phyloP scores from a whole-genome alignment of 2,113 vertebrate genomes.

The Xenotilapia caudafasciata region DNA sequence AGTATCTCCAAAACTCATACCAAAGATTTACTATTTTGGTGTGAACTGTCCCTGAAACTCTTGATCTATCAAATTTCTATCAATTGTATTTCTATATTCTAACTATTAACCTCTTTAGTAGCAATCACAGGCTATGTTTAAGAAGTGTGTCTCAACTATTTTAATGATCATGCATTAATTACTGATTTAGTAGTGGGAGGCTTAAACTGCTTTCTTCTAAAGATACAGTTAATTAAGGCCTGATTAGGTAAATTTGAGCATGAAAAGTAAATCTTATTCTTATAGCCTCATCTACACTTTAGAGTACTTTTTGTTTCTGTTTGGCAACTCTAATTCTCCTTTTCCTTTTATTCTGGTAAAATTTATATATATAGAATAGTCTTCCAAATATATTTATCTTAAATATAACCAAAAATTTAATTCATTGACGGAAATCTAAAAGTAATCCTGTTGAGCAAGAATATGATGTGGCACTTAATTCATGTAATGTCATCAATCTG shows the following conservation, averaged over 20 bases:
- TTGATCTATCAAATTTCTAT: neutral
- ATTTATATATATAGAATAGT: neutral
- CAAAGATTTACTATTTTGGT: neutral
- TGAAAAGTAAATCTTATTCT: neutral
- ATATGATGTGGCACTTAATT: neutral
- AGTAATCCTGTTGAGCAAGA: neutral
- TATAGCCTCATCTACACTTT: neutral
- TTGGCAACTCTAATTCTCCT: neutral
- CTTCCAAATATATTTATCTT: neutral
- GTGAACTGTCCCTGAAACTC: neutral
- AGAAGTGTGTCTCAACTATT: neutral
- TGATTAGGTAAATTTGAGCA: neutral
- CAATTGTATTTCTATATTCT: neutral
- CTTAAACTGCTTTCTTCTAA: neutral
- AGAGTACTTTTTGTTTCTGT: neutral
- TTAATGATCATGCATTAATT: neutral
- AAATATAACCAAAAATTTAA: neutral
- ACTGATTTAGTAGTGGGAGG: neutral
- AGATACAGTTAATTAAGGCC: neutral
- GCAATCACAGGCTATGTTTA: neutral
- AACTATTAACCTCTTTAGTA: neutral
- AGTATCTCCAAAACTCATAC: neutral
- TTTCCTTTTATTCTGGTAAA: neutral
- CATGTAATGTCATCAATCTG: neutral
- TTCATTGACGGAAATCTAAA: neutral